A percentile compares a stretch with the other conserved stretches of the same genome.
phyloP scores from a whole-genome alignment of 2,888 invertebrate species.

The Camponotus fellah region DNA sequence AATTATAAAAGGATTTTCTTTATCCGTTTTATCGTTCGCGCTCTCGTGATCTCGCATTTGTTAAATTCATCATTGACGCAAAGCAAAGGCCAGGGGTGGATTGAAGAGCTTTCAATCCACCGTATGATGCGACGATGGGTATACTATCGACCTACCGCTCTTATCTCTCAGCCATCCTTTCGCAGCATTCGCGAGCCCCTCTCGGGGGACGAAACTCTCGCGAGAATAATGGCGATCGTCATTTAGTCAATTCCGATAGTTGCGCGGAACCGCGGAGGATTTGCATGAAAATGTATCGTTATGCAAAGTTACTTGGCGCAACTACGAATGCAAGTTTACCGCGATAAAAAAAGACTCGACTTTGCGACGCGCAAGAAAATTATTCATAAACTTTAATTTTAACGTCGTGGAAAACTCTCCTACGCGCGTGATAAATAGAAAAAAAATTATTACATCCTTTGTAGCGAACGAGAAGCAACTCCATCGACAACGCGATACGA shows the following conservation, averaged over 20 bases:
- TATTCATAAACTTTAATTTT: constrained; percentile 40
- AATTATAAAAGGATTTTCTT: constrained; percentile 8
- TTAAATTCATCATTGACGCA: constrained; percentile 27
- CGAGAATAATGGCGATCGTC: constrained; percentile 75
- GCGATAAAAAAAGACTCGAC: not conserved
- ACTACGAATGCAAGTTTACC: constrained; percentile 19
- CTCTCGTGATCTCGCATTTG: not conserved
- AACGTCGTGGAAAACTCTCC: constrained; percentile 5
- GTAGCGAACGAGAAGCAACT: not conserved
- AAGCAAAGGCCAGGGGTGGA: constrained; percentile 65
- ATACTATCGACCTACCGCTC: constrained; percentile 21
- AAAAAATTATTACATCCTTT: constrained; percentile 6
- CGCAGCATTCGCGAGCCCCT: constrained; percentile 34
- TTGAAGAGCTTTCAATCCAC: constrained; percentile 72
- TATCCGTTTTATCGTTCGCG: not conserved
- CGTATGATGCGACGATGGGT: constrained; percentile 23
- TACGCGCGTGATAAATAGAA: not conserved
- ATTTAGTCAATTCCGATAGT: constrained; percentile 73
- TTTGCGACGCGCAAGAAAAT: constrained; percentile 2
- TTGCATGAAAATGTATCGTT: constrained; percentile 69
- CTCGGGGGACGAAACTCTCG: constrained; percentile 57
- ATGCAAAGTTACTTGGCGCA: not conserved
- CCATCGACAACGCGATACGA: too few relatives aligned
- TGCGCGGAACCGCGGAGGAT: constrained; percentile 63
- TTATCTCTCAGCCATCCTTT: constrained; percentile 59